Base-by-base conservation (phyloP, 2,113 vertebrate genomes). In the Lathamus discolor region DNA sequence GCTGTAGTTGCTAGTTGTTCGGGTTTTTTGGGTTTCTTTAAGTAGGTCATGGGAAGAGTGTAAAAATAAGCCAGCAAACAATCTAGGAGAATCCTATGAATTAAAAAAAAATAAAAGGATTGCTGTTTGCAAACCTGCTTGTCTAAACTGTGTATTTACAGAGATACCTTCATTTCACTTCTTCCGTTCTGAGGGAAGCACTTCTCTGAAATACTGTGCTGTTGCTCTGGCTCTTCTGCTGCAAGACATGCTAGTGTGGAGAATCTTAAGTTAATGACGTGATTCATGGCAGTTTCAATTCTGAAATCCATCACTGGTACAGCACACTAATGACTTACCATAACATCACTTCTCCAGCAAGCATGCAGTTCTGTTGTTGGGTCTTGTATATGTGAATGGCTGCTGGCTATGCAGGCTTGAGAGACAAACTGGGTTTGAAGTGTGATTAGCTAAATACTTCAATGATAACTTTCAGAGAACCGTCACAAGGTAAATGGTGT, bases 401-500 rank as follows among this genome's bases (percentile, higher is more conserved):
- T 94, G 76, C 92, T 77, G 86, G 90, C 68, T 86, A 72, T 24
- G 4, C 57, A 61, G 46, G 48, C 77, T 49, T n/a, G 28, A 35
- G 73, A 88, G 64, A 41, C 63, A 81, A 78, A 78, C 83, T 46
- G 69, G 67, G 44, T 43, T 86, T 94, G 83, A 74, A 74, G 64
- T 63, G 46, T 1, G 55, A 84, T 93, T 91, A 95, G 89, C 61
- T 37, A 23, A 74, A 88, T 49, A 91, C 59, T 89, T 77, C 4
- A 0, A 1, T 68, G 85, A 35, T 91, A 72, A 88, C 84, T 90
- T 86, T 59, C 52, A 86, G 59, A 28, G 35, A 37, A 41, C 69
- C 85, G 59, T 83, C 95, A 70, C 76, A 46, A 80, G 86, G 89
- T 92, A 95, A 86, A 86, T 86, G 94, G 86, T 66, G 54, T 91